A percentile compares a stretch with the other conserved stretches of the same genome.
Conservation (phyloP, 64 coral and sea anemone species). For the Porites australiensis region DNA sequence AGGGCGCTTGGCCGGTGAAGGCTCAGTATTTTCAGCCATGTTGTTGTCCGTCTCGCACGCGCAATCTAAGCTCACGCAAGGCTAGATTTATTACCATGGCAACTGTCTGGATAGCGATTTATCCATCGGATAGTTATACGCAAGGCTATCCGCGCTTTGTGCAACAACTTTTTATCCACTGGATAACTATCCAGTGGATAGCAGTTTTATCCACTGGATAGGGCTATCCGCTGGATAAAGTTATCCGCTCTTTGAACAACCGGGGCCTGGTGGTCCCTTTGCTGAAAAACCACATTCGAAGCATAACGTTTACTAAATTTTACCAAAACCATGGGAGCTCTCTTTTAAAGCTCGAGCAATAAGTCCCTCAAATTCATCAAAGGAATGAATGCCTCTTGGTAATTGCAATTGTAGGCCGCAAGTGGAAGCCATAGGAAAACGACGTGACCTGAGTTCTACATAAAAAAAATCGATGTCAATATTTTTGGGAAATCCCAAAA, state of each 20-base stretch:
- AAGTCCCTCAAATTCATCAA: constrained; percentile 1
- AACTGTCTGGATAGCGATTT: constrained; percentile 6
- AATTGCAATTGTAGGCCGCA: background rate
- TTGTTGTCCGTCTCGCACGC: background rate
- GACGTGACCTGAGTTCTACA: background rate
- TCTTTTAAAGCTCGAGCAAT: constrained; percentile 16
- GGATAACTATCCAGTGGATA: constrained; percentile 42
- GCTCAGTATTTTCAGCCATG: constrained; percentile 1
- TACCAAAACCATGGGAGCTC: constrained; percentile 1
- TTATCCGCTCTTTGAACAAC: constrained; percentile 60
- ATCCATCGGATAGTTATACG: constrained; percentile 37
- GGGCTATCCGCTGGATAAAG: constrained; percentile 33
- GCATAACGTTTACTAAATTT: background rate
- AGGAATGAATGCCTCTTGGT: background rate
- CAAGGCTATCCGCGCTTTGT: constrained; percentile 31
- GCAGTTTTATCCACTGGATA: constrained; percentile 30
- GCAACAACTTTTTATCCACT: constrained; percentile 44
- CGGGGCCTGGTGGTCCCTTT: no score
- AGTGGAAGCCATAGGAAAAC: background rate
- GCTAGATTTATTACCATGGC: background rate
- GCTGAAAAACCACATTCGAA: no score
- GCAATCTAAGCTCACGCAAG: background rate
- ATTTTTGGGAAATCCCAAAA: constrained; percentile 45
- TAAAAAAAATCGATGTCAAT: background rate
- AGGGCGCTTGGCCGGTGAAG: background rate